Base-by-base conservation (phyloP, 2,888 invertebrate genomes). In the Neocrepidodera transversa region DNA sequence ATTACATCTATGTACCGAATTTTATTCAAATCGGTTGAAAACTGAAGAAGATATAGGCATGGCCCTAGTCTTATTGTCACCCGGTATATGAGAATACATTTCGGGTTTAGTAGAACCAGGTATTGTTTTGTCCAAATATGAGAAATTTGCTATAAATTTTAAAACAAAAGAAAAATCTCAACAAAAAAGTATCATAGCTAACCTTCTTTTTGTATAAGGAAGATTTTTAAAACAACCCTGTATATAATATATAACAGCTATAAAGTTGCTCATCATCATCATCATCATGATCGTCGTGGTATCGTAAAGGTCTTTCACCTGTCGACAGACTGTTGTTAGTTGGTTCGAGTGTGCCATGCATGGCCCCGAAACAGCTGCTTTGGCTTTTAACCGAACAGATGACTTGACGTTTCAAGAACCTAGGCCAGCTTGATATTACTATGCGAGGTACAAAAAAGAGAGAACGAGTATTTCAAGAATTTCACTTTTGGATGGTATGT, bases 281-380 rank as follows among this genome's bases (percentile, higher is more conserved):
- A 13, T 11, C 35, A 13, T 35, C 35, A n/a, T n/a, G n/a, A 10
- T 35, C 35, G 35, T 35, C 13, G 14, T 35, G 14, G 7, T 30
- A 42, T 42, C 49, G 56, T 42, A 49, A 57, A 51, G 58, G 58
- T 58, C 51, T 43, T 58, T 51, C 58, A 58, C 58, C 58, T 58
- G 58, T 45, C 51, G 18, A 16, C 14, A 35, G 32, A 47, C 32
- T 18, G 17, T 42, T 38, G 6, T 28, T 23, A 17, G 2, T 23
- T 49, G 49, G 20, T 38, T 17, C 10, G 45, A 16, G 43, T 20
- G 43, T 20, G 43, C 43, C 43, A 20, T 40, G 17, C 52, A 18
- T 51, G 47, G 51, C 51, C 51, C 58, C 58, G 45, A 58, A 58
- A 58, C 60, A 48, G 55, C 60, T 45, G 55, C 56, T 60, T 56